phyloP scores from a whole-genome alignment of 1,140 invertebrate genomes.

The Rhizoglyphus robini region DNA sequence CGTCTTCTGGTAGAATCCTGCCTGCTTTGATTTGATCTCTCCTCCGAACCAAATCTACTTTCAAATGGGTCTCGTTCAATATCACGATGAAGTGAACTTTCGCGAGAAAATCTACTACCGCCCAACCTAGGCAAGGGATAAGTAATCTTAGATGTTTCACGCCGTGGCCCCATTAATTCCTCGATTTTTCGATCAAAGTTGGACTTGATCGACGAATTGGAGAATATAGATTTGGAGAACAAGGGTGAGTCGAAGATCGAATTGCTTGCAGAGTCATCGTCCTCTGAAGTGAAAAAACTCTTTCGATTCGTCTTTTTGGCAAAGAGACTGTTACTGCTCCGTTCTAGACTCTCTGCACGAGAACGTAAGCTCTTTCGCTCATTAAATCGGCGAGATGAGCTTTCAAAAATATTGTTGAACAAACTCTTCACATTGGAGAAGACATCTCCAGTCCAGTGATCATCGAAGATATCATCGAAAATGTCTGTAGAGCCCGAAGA shows the following conservation, averaged over 20 bases:
- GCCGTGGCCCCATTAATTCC: constrained; percentile 17
- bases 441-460: constrained; percentile 27
- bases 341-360: constrained; percentile 21
- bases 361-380: neutral
- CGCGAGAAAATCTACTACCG: neutral
- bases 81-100: neutral
- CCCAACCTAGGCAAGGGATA: constrained; percentile 10
- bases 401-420: constrained; percentile 6
- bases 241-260: constrained; percentile 1
- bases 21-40: neutral
- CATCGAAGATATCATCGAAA: constrained; percentile 31
- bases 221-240: neutral
- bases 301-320: neutral
- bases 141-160: constrained; percentile 15
- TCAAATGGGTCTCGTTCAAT: neutral
- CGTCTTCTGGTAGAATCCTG: constrained; percentile 13
- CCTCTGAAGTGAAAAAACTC: neutral
- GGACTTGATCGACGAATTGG: neutral
- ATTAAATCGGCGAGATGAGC: neutral
- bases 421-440: constrained; percentile 21
- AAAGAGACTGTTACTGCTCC: constrained; percentile 1
- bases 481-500: constrained; percentile 29
- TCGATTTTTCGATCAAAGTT: neutral
- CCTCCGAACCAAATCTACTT: neutral
- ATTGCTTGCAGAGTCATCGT: neutral